Conservation (phyloP, 2,888 invertebrate genomes). For the Acanthoscelides obtectus region DNA sequence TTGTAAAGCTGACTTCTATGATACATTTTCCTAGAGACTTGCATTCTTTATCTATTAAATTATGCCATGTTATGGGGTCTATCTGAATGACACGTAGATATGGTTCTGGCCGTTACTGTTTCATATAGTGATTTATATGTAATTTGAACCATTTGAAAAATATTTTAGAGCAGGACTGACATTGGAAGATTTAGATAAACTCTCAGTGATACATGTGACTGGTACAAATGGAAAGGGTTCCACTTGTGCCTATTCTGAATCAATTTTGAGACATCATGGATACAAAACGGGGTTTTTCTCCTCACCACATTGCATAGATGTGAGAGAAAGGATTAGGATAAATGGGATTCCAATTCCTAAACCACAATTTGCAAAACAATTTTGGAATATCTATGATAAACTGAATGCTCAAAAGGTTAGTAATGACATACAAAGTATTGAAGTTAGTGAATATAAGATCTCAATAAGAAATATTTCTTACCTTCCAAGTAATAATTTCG, state of each 20-base stretch:
- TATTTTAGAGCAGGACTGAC: slow-evolving; percentile 58
- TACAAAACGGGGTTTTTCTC: slow-evolving; percentile 90
- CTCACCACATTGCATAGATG: slow-evolving; percentile 91
- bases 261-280: slow-evolving; percentile 79
- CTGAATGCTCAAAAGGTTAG: slow-evolving; percentile 52
- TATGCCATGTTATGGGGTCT: no score
- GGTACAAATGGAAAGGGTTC: slow-evolving; percentile 99
- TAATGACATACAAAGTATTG: no score
- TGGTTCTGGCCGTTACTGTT: no score
- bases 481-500: no score
- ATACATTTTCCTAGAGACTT: not conserved
- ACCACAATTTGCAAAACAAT: slow-evolving; percentile 69
- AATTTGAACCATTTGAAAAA: not conserved
- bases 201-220: slow-evolving; percentile 89
- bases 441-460: no score
- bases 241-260: slow-evolving; percentile 89
- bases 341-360: slow-evolving; percentile 75
- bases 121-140: not conserved
- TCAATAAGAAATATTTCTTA: no score
- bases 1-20: no score
- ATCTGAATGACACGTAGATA: no score
- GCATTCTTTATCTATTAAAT: no score
- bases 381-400: slow-evolving; percentile 74
- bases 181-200: slow-evolving; percentile 60
- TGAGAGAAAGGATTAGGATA: slow-evolving; percentile 86